phyloP scores from a whole-genome alignment of 2,113 vertebrate genomes.

The Pterocles burchelli region DNA sequence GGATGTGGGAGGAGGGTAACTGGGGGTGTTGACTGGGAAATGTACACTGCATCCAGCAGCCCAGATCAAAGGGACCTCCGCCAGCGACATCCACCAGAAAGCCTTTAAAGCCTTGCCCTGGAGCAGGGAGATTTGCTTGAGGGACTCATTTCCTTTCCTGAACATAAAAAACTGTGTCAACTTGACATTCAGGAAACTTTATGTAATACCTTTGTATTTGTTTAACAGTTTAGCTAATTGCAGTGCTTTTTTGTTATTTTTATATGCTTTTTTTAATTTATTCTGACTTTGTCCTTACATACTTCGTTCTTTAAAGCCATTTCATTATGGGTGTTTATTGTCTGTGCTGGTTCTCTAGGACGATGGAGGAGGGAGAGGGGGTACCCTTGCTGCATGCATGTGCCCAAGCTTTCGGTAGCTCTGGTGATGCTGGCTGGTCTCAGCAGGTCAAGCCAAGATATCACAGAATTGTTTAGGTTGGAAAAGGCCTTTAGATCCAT shows the following conservation, averaged over 20 bases:
- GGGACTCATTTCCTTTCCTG: constrained; percentile 6
- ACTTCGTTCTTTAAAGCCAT: neutral
- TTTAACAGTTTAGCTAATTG: constrained; percentile 25
- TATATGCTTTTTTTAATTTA: neutral
- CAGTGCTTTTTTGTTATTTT: neutral
- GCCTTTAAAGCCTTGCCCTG: constrained; percentile 21
- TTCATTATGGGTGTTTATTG: neutral
- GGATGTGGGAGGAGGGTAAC: neutral
- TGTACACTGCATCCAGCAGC: neutral
- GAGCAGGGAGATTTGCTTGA: neutral
- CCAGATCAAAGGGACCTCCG: constrained; percentile 24
- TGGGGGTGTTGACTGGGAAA: neutral
- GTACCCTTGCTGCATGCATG: neutral
- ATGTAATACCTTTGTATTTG: neutral
- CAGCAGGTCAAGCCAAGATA: neutral
- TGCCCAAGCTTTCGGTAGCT: neutral
- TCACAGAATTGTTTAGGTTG: neutral
- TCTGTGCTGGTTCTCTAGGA: neutral
- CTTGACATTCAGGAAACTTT: constrained; percentile 17
- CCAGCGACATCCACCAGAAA: neutral
- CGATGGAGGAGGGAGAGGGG: neutral
- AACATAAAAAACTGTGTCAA: neutral
- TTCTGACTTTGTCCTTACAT: neutral
- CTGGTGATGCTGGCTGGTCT: neutral
- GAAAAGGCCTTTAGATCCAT: neutral